These are phyloP conservation scores for Catharus bicknelli DNA, from an alignment of 2,113 vertebrate genomes.

Conservation along the genomic window DNA sequence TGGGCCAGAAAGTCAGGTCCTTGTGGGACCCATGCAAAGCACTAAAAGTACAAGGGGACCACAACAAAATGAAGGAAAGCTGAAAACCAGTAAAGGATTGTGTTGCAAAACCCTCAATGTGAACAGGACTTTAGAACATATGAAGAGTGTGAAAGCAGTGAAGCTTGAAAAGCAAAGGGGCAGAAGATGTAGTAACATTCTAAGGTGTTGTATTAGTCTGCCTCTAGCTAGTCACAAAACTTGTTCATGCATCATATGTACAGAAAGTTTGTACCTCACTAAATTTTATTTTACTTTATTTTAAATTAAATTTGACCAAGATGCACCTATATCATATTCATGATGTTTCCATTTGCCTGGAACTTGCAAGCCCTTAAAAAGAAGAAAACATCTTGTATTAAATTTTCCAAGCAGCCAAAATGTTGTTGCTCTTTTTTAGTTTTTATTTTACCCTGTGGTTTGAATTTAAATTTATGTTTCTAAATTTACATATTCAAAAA, in stretches of 20 bases:
- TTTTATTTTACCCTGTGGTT: not conserved
- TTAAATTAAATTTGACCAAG: not conserved
- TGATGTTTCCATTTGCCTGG: not conserved
- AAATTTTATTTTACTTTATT: not conserved
- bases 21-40: not conserved
- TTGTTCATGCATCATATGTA: not conserved
- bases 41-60: not conserved
- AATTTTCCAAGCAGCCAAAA: not conserved
- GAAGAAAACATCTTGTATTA: slow-evolving; percentile 21
- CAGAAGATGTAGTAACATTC: not conserved
- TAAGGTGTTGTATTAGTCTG: not conserved
- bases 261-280: not conserved
- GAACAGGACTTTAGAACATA: not conserved
- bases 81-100: not conserved
- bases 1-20: not conserved
- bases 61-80: not conserved
- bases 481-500: slow-evolving; percentile 53
- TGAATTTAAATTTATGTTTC: slow-evolving; percentile 52
- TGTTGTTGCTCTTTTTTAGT: not conserved
- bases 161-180: not conserved
- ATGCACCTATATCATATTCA: not conserved
- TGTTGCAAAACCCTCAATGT: not conserved
- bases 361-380: not conserved
- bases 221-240: not conserved
- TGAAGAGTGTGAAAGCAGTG: not conserved